Percentiles rank a stretch among this genome's conserved stretches.
These are phyloP conservation scores for Muscicapa striata DNA, from an alignment of 2,797 vertebrate species.

Conservation along the genomic window DNA sequence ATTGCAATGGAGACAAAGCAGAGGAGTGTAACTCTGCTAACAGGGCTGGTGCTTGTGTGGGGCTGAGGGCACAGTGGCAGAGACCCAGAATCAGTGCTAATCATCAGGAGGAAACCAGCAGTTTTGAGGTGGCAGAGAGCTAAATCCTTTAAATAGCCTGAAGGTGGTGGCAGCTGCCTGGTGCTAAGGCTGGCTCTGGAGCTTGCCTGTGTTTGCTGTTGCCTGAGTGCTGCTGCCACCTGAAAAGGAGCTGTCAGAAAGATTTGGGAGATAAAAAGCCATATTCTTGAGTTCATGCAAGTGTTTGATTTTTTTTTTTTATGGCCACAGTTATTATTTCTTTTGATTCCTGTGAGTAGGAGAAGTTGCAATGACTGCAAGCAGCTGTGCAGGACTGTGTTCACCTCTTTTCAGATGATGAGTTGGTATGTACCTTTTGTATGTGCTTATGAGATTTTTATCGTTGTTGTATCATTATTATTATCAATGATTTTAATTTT, in stretches of 20 bases:
- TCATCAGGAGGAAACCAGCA: neutral
- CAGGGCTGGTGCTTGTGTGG: neutral
- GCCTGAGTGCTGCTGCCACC: neutral
- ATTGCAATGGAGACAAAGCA: neutral
- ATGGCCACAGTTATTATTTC: neutral
- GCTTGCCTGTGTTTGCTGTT: neutral
- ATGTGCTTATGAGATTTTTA: neutral
- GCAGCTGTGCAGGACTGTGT: neutral
- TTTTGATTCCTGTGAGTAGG: neutral
- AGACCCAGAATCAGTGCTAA: neutral
- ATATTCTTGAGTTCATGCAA: neutral
- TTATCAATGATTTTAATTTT: no score
- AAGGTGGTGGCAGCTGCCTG: neutral
- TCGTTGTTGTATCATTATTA: neutral
- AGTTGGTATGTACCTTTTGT: neutral
- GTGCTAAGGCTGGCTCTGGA: neutral
- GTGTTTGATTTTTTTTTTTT: neutral
- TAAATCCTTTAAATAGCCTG: neutral
- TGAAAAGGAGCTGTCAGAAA: neutral
- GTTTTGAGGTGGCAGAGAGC: neutral
- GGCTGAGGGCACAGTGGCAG: neutral
- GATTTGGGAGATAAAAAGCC: neutral
- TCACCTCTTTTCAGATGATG: neutral
- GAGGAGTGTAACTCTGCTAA: neutral
- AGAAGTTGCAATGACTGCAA: neutral